A percentile compares a stretch with the other conserved stretches of the same genome.
These are phyloP conservation scores for Eublepharis macularius DNA, from an alignment of 2,113 vertebrate genomes.

Conservation along the genomic window DNA sequence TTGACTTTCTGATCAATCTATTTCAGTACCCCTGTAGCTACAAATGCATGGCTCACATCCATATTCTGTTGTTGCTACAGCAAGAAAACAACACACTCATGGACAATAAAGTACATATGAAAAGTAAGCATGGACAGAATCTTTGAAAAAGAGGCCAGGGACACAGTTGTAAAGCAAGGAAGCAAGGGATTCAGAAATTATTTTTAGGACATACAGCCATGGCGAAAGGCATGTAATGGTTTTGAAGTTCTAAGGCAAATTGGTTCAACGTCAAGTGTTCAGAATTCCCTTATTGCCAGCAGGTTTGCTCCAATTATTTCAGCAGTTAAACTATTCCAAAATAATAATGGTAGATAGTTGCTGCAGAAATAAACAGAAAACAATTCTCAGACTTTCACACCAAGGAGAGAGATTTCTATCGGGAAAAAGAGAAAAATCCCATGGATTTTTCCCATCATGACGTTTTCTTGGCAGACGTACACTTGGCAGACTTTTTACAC, in stretches of 20 bases:
- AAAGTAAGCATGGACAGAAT: neutral
- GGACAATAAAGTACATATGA: neutral
- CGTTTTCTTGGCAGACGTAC: no score
- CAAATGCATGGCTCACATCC: neutral
- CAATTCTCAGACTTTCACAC: neutral
- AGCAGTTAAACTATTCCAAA: neutral
- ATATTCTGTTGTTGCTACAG: neutral
- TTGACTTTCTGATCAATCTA: neutral
- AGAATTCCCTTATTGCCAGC: neutral
- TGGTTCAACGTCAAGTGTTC: neutral
- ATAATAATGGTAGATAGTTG: constrained; percentile 3
- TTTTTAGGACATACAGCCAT: constrained; percentile 11
- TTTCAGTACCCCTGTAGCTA: neutral
- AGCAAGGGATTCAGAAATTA: neutral
- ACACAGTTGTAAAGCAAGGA: neutral
- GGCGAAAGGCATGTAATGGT: neutral
- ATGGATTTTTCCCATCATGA: no score
- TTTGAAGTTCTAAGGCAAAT: constrained; percentile 19
- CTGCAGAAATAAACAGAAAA: neutral
- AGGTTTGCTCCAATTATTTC: neutral
- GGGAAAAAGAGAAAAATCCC: neutral
- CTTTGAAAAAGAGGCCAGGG: neutral
- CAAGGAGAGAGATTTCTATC: neutral
- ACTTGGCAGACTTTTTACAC: no score
- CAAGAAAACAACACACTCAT: neutral